Base-by-base conservation (phyloP, 2,888 invertebrate species). In the Trichopoda pennipes region DNA sequence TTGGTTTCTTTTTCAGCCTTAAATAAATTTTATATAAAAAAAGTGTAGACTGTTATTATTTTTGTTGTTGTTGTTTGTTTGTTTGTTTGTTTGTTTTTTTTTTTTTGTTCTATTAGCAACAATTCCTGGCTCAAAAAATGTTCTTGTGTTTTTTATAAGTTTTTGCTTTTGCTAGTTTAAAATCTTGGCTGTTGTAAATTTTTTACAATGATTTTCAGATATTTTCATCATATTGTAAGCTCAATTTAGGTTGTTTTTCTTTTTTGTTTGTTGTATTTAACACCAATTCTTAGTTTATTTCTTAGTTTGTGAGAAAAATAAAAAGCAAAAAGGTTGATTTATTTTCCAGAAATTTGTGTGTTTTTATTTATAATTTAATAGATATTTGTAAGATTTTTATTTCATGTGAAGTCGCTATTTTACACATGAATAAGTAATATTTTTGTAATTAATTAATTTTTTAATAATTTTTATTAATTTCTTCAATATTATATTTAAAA, bases 271-370 rank as follows among this genome's bases (percentile, higher is more conserved):
- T 61, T 63, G 86, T 82, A 60, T 76, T 73, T 44, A 72, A 79
- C 72, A 80, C 72, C 70, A 70, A 75, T 64, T 79, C 68, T 63
- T 55, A 72, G n/a, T 51, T 56, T 49, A 35, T 3, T 56, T 44
- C 76, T 84, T 42, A n/a, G 3, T 19, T 49, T 3, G 6, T 17
- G 0, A 49, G 10, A 69, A 69, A 49, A 55, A 70, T 7, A 42
- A 58, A 63, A 69, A 63, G n/a, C n/a, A n/a, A n/a, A n/a, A n/a
- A n/a, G n/a, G 51, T 61, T 77, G 55, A 35, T 83, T 83, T 84
- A 84, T 85, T 85, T 84, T 85, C 85, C 86, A 86, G 85, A 88
- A 88, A 86, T 88, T 87, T 87, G 47, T 49, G 86, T 87, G 86
- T 84, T 84, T 85, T 85, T 84, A 83, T 80, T 83, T 81, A 70